Evolutionary conservation across 1,140 invertebrate genomes (phyloP).

Genomic region (Notospermus geniculatus): DNA sequence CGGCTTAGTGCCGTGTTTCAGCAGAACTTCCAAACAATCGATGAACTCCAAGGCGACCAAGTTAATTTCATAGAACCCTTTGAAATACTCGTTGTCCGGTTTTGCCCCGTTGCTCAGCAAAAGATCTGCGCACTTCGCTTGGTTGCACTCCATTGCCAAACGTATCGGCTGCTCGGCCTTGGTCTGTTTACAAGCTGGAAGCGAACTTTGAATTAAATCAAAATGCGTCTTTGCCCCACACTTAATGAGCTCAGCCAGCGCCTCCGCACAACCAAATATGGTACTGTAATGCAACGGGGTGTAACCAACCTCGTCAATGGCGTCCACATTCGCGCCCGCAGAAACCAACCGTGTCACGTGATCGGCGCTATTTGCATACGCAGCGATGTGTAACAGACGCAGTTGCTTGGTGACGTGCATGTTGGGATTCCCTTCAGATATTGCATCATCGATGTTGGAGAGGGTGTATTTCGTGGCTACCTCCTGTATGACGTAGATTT

Average conservation of each 20-base stretch:
- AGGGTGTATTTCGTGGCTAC: too few relatives aligned
- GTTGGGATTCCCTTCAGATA: conserved; percentile 45
- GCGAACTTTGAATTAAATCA: conserved; percentile 60
- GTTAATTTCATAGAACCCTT: conserved; percentile 87
- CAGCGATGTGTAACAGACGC: conserved; percentile 86
- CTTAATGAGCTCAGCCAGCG: conserved; percentile 68
- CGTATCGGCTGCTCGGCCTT: conserved; percentile 61
- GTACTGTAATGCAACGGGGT: conserved; percentile 83
- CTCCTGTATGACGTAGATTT: too few relatives aligned
- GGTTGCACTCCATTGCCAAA: conserved; percentile 77
- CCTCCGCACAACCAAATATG: conserved; percentile 70
- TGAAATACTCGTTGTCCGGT: conserved; percentile 68
- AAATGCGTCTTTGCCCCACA: conserved; percentile 78
- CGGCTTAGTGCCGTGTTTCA: conserved; percentile 81
- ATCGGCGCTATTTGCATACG: conserved; percentile 79
- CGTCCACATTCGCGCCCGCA: conserved; percentile 77
- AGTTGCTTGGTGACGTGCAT: conserved; percentile 65
- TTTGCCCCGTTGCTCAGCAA: conserved; percentile 70
- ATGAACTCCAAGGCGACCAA: conserved; percentile 70
- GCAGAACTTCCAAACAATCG: conserved; percentile 75
- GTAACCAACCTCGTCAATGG: conserved; percentile 85
- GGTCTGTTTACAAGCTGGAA: conserved; percentile 15
- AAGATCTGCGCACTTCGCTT: conserved; percentile 68
- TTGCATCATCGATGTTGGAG: too few relatives aligned
- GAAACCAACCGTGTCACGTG: conserved; percentile 62